Percentiles rank a stretch among this genome's conserved stretches.
phyloP scores from a whole-genome alignment of 2,113 vertebrate genomes.

The Rafetus swinhoei region DNA sequence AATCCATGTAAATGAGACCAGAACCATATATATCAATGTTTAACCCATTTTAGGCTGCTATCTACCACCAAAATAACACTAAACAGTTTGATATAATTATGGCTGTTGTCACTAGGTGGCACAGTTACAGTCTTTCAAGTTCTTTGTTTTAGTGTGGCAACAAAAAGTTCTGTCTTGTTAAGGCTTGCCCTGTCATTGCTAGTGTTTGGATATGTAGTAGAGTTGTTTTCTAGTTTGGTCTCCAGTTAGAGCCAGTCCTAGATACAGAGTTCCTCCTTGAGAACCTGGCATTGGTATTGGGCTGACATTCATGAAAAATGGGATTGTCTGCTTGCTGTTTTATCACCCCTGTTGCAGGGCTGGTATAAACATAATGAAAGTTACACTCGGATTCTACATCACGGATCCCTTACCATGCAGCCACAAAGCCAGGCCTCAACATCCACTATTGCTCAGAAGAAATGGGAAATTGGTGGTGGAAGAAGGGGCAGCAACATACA shows the following conservation, averaged over 20 bases:
- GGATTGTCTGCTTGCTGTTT: neutral
- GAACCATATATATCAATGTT: neutral
- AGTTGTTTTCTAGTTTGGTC: neutral
- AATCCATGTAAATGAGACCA: neutral
- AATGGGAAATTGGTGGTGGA: neutral
- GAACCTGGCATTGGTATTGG: neutral
- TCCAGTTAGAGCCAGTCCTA: neutral
- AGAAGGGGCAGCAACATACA: neutral
- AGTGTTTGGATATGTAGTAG: neutral
- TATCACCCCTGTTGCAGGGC: neutral
- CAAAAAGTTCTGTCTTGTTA: neutral
- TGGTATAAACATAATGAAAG: neutral
- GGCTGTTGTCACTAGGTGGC: neutral
- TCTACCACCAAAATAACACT: neutral
- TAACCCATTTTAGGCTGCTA: neutral
- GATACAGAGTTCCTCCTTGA: neutral
- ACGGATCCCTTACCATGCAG: neutral
- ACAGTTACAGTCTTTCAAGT: neutral
- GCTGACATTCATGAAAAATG: neutral
- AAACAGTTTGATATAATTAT: neutral
- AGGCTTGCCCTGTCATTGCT: neutral
- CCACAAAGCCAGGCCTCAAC: neutral
- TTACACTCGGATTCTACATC: neutral
- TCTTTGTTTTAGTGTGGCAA: neutral
- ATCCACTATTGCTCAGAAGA: neutral